These are phyloP conservation scores for Agelastica alni DNA, from an alignment of 2,888 invertebrate genomes.

Conservation along the genomic window DNA sequence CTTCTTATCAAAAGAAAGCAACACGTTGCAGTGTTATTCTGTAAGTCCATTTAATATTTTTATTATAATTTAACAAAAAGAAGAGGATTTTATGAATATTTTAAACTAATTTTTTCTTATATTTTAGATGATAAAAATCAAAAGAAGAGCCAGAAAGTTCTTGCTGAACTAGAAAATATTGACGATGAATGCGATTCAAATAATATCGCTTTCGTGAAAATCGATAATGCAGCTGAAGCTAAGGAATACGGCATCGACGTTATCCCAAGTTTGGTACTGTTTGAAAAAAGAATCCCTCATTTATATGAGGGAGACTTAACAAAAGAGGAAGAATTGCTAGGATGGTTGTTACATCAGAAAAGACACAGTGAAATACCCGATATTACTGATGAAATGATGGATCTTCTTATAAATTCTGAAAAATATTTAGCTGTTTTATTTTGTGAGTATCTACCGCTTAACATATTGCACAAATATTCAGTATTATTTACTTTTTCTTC, in stretches of 20 bases:
- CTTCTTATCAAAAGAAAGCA: slow-evolving; percentile 86
- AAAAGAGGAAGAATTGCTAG: slow-evolving; percentile 87
- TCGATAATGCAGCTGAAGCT: slow-evolving; percentile 85
- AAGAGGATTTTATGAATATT: too few relatives aligned
- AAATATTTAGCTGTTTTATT: slow-evolving; percentile 87
- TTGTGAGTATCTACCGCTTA: slow-evolving; percentile 81
- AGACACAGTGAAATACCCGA: slow-evolving; percentile 89
- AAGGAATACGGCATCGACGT: slow-evolving; percentile 86
- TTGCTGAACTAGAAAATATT: slow-evolving; percentile 85
- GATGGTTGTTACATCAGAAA: slow-evolving; percentile 90
- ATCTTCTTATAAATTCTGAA: slow-evolving; percentile 79
- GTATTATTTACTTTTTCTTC: too few relatives aligned
- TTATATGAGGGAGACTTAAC: slow-evolving; percentile 72
- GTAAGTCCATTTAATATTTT: slow-evolving; percentile 62
- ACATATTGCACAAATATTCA: too few relatives aligned
- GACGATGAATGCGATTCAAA: slow-evolving; percentile 93
- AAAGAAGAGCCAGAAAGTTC: slow-evolving; percentile 84
- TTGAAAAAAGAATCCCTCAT: slow-evolving; percentile 67
- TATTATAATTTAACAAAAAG: too few relatives aligned
- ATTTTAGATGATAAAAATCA: slow-evolving; percentile 84
- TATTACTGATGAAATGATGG: slow-evolving; percentile 92
- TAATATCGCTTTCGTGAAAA: slow-evolving; percentile 89
- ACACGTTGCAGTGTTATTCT: slow-evolving; percentile 88
- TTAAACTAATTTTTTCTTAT: not conserved
- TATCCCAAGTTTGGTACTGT: slow-evolving; percentile 80